Conservation (phyloP, 2,113 vertebrate genomes). For the Thermophis baileyi region DNA sequence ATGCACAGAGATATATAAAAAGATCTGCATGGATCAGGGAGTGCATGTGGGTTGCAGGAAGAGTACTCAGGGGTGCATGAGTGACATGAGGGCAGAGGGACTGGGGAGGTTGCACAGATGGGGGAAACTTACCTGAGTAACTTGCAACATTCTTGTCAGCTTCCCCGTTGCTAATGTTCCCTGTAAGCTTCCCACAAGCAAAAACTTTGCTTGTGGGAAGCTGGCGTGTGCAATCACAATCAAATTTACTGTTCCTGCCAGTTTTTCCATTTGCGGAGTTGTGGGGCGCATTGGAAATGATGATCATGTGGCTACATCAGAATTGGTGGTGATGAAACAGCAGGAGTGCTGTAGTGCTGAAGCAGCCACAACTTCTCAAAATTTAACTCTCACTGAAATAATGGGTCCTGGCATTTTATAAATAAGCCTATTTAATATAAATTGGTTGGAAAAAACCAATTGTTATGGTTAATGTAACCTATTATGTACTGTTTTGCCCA, state of each 20-base stretch:
- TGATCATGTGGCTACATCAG: not conserved
- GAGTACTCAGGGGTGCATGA: not conserved
- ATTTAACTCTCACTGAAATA: not conserved
- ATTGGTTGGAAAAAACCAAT: not conserved
- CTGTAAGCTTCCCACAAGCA: not conserved
- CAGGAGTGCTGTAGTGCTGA: not conserved
- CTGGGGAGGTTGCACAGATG: not conserved
- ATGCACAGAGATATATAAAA: not conserved
- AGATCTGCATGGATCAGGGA: not conserved
- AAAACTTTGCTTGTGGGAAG: not conserved
- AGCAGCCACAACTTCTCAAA: not conserved
- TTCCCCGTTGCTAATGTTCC: not conserved
- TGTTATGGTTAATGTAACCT: too few species aligned
- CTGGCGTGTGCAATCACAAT: not conserved
- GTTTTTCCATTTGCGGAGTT: not conserved
- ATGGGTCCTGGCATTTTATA: not conserved
- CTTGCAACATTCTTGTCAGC: not conserved
- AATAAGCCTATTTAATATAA: not conserved
- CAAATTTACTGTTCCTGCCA: not conserved
- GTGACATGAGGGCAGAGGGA: not conserved
- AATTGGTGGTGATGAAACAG: not conserved
- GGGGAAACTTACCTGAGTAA: not conserved
- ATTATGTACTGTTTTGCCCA: not conserved
- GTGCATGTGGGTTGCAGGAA: not conserved
- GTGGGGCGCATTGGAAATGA: not conserved